These are phyloP conservation scores for Montipora cactus DNA, from an alignment of 64 coral and sea anemone genomes.

Conservation along the genomic window DNA sequence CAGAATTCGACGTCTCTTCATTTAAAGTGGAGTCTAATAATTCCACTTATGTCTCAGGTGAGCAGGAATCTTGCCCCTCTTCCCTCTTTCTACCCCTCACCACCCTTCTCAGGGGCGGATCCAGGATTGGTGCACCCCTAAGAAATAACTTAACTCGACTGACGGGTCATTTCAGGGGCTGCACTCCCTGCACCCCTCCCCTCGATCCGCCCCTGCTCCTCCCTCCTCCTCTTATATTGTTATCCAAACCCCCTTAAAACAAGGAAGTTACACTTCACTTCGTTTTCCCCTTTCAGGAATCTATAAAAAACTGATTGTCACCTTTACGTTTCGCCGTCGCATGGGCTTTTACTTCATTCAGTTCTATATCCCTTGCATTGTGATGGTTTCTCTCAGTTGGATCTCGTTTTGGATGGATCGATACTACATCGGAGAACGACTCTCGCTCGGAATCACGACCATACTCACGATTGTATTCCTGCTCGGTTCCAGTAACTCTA, in stretches of 20 bases:
- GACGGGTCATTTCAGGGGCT: no score
- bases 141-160: no score
- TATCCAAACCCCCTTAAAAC: no score
- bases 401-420: constrained; percentile 97
- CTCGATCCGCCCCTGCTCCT: no score
- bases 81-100: not conserved
- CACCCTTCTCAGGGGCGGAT: no score
- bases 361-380: constrained; percentile 90
- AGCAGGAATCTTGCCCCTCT: not conserved
- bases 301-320: constrained; percentile 83
- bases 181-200: no score
- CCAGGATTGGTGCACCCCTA: no score
- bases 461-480: constrained; percentile 92
- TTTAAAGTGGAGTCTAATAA: constrained; percentile 64
- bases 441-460: constrained; percentile 91
- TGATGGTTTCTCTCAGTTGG: constrained; percentile 92
- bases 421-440: constrained; percentile 87
- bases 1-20: constrained; percentile 85
- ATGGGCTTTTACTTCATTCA: constrained; percentile 95
- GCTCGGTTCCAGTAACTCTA: constrained; percentile 93
- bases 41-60: constrained; percentile 83
- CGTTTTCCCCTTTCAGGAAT: constrained; percentile 42
- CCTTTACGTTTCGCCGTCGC: constrained; percentile 85
- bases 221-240: no score
- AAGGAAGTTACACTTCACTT: not conserved